Evolutionary conservation across 2,113 vertebrate species (phyloP).

Genomic region (Lophochroa leadbeateri): DNA sequence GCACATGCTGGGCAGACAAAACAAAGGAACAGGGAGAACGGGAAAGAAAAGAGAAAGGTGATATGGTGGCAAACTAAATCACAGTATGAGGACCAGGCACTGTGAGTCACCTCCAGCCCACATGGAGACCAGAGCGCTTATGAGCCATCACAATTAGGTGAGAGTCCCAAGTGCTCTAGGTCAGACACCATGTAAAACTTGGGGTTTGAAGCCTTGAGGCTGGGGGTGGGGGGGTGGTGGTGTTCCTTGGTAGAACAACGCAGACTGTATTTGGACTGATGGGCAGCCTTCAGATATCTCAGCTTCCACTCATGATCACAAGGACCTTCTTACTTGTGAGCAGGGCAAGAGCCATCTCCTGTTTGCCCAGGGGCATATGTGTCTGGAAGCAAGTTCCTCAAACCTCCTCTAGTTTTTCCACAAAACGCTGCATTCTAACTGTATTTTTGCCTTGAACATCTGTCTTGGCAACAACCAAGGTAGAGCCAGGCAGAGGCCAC

Average conservation of each 20-base stretch:
- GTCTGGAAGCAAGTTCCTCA: background rate
- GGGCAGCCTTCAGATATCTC: background rate
- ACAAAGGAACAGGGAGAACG: background rate
- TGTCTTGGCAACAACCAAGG: background rate
- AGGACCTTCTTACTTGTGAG: background rate
- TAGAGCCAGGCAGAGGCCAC: background rate
- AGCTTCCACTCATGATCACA: background rate
- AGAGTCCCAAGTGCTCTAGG: background rate
- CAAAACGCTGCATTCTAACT: background rate
- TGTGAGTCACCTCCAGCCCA: background rate
- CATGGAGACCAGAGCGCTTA: background rate
- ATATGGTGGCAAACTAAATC: background rate
- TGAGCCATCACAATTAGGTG: fast-evolving
- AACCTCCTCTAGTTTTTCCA: background rate
- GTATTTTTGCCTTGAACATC: background rate
- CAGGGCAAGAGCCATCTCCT: background rate
- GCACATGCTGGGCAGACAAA: background rate
- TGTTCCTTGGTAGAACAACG: background rate
- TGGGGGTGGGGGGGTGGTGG: background rate
- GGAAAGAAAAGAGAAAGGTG: conserved; percentile 7
- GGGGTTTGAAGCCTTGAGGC: background rate
- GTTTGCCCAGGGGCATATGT: background rate
- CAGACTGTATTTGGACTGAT: background rate
- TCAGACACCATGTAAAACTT: background rate
- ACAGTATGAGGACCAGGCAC: background rate